Evolutionary conservation across 2,888 invertebrate genomes (phyloP), one percentile per base, ranked within the genome.

Genomic region (Limnephilus rhombicus): DNA sequence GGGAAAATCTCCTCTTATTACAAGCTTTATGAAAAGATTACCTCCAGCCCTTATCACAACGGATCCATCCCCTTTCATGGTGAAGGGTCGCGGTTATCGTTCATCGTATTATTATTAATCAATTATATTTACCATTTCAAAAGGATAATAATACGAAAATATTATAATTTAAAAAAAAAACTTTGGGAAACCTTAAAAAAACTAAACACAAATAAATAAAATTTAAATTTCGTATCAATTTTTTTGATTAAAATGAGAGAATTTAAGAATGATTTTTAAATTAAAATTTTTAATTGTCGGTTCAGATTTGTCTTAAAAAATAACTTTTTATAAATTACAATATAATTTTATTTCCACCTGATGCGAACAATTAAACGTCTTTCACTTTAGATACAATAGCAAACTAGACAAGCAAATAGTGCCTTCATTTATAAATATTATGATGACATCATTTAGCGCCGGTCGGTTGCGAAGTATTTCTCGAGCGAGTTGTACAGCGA

Each of bases 1-100:
- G 80, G 90, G 91, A 85, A 91, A 91, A 92, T 91, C 91, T 92
- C 91, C 86, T 85, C 91, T 89, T 87, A 89, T 92, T 93, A 93
- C 90, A 91, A 90, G 91, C 92, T 91, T 91, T 92, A 45, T 92
- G 89, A 91, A 93, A 93, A 93, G 92, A 93, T 93, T 93, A 93
- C 91, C 91, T 89, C 89, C 85, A 91, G 92, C 93, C 93, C 90
- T 68, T 92, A 89, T 89, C 88, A 89, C 88, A 89, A 89, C 82
- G 31, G 80, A 53, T 80, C 88, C 80, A 80, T 90, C 81, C 49
- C 90, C 86, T 89, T 92, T 92, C 91, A 92, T 91, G 89, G 80
- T 45, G 85, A 89, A 89, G 88, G 88, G 80, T 90, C 89, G 80
- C 53, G 83, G 68, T 91, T 92, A 92, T 91, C 91, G 83, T 92